Evolutionary conservation across 2,797 vertebrate genomes (phyloP), one percentile per base, ranked within the genome.

Genomic region (Mormyrops boulengeri): DNA sequence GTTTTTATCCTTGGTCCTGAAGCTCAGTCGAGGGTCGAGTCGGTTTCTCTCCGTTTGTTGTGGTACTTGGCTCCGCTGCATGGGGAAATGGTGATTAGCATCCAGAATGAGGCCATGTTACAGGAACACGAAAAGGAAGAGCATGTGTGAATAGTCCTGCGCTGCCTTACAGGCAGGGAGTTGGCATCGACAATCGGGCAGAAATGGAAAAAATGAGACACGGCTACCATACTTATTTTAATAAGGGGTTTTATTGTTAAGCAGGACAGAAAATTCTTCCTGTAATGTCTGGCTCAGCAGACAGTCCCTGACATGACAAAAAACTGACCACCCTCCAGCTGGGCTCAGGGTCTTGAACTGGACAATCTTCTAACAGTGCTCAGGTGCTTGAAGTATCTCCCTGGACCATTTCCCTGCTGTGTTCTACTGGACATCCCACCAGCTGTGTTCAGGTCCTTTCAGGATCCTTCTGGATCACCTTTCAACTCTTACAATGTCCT

Each of bases 211-310:
- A 80, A 80, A 80, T 80, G 34, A 38, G 73, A 80, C 73, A n/a
- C 73, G 4, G 38, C 38, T 44, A 80, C 73, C 73, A 80, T 80
- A 44, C 73, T 80, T 80, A 44, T 80, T 80, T 80, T 80, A 80
- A 80, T 80, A 80, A 8, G 73, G 73, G 73, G 73, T 80, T 80
- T 80, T 80, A 80, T 80, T 80, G 73, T 80, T 80, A 80, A 44
- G 34, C 73, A 77, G 69, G 69, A 77, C 34, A 77, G 69, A 77
- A 77, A 77, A 41, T 12, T 69, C 62, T 69, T 30, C 26, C 62
- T 69, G 9, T 69, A 69, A 30, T 30, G 62, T 41, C 69, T 41
- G 34, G 17, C 69, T 77, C 26, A 38, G 26, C 69, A 77, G 34
- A 14, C 69, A 77, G 14, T 77, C 14, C 14, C 34, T 77, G 69